Evolutionary conservation across 2,888 invertebrate genomes (phyloP).

Genomic region (Patella depressa): DNA sequence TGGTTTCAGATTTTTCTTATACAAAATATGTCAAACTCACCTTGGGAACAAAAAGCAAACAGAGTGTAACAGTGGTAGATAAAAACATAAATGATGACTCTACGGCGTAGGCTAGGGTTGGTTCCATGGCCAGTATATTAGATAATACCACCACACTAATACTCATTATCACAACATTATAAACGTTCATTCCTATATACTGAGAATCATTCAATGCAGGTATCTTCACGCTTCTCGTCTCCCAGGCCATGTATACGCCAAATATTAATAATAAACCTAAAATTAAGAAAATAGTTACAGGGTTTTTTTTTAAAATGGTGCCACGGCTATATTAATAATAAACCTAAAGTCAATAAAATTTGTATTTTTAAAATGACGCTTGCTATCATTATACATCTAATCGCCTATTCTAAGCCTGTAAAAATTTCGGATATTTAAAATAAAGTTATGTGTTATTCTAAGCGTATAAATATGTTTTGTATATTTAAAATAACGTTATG

Average conservation of each 20-base stretch:
- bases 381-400: no score
- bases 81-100: slow-evolving; percentile 87
- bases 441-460: no score
- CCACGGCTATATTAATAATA: no score
- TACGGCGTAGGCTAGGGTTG: slow-evolving; percentile 71
- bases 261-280: slow-evolving; percentile 85
- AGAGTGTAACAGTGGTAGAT: slow-evolving; percentile 88
- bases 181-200: slow-evolving; percentile 91
- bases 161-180: slow-evolving; percentile 90
- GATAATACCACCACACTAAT: slow-evolving; percentile 89
- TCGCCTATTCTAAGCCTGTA: no score
- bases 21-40: slow-evolving; percentile 59
- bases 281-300: background rate
- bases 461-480: no score
- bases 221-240: slow-evolving; percentile 86
- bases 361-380: no score
- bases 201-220: slow-evolving; percentile 93
- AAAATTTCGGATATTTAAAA: no score
- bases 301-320: no score
- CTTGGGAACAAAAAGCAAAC: slow-evolving; percentile 89
- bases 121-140: slow-evolving; percentile 84
- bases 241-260: slow-evolving; percentile 96
- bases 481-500: no score
- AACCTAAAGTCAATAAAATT: no score
- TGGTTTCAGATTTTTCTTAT: no score